Evolutionary conservation across 1,140 invertebrate species (phyloP), one percentile per base, ranked within the genome.

Genomic region (Drosophila murphyi): DNA sequence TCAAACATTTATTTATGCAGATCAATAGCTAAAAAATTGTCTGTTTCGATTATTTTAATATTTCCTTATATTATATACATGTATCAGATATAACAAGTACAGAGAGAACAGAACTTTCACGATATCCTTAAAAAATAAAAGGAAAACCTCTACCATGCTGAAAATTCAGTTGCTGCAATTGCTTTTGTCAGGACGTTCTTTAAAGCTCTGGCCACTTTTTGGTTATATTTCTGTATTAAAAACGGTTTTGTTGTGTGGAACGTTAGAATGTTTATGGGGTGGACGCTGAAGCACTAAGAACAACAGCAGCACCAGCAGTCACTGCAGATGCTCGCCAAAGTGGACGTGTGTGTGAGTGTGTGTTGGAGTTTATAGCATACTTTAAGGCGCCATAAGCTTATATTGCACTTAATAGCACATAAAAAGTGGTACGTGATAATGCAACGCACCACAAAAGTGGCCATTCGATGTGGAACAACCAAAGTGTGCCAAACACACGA

Each of bases 391-490:
- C 76, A 72, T 87, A 72, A 87, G 76, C 83, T 88, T 80, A 87
- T 88, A 75, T 77, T 74, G 83, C 83, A 87, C 83, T 87, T 87
- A 87, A 87, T 87, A 87, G 83, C 83, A 87, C 76, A 87, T 87
- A 88, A 87, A 87, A 78, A 88, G 76, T 77, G 74, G 57, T 57
- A 88, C 83, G 83, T 87, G 83, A 87, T 87, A 87, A 87, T 87
- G 83, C 83, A 87, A 83, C 80, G 76, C 76, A 88, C 80, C 83
- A 72, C 76, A 52, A 82, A 77, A 77, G 83, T 88, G 76, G 62
- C 67, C 76, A 77, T 80, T 80, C 37, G 48, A 69, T 79, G 56
- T 45, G 47, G 51, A 69, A 73, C 78, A 68, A 60, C 39, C 64
- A 50, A 67, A 73, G 62, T 67, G 67, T 61, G 39, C 39, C 35